Percentiles rank a stretch among this genome's conserved stretches.
Conservation (phyloP, 2,113 vertebrate genomes). For the Pagrus major region DNA sequence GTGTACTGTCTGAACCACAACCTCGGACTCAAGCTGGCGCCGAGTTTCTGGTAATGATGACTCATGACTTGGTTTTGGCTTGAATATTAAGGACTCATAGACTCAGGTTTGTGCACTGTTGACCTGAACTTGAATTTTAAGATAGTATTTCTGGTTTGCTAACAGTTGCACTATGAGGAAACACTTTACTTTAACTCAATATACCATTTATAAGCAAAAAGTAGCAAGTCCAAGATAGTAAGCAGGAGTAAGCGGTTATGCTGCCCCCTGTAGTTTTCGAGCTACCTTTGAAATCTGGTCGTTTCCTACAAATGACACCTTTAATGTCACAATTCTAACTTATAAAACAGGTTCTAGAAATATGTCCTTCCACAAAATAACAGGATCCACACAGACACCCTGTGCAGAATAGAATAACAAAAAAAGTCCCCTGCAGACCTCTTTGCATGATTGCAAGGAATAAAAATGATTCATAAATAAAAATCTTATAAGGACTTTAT, state of each 20-base stretch:
- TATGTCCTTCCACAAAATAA: background rate
- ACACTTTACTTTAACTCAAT: background rate
- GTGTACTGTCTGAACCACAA: background rate
- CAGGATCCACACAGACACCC: background rate
- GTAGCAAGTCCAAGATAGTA: too few relatives aligned
- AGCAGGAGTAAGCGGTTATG: too few relatives aligned
- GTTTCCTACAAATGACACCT: background rate
- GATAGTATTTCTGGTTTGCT: background rate
- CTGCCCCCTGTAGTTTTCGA: too few relatives aligned
- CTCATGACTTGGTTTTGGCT: conserved; percentile 9
- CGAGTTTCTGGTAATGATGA: conserved; percentile 1
- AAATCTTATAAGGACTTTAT: conserved; percentile 14
- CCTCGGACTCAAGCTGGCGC: background rate
- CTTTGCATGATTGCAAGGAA: conserved; percentile 15
- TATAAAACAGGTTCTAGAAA: background rate
- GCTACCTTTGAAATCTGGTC: too few relatives aligned
- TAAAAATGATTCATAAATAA: background rate
- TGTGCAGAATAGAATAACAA: background rate
- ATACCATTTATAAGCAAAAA: too few relatives aligned
- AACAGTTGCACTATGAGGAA: background rate
- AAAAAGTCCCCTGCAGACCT: background rate
- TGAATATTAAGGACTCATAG: conserved; percentile 10
- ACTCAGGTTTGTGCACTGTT: background rate
- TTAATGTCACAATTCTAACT: background rate
- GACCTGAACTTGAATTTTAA: conserved; percentile 1